Evolutionary conservation across 2,113 vertebrate species (phyloP), one percentile per base, ranked within the genome.

Genomic region (Labeo rohita): DNA sequence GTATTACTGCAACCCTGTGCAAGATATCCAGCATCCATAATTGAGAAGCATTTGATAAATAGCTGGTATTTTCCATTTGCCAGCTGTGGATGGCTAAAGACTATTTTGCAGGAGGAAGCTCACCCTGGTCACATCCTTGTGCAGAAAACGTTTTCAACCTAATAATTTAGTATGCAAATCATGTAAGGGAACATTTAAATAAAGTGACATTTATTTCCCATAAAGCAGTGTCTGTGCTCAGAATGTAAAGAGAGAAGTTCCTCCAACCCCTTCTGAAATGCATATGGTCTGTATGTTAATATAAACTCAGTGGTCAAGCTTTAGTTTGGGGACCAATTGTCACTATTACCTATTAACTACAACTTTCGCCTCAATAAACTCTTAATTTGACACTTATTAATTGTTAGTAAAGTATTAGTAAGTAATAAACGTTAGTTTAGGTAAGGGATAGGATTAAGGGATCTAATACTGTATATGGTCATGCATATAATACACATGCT

Each of bases 11-110:
- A 84, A 89, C 86, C 88, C 54, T 81, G 80, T 91, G 89, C 91
- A 92, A 91, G 79, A 93, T 93, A 92, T 91, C 91, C 87, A 91
- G 89, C 92, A 94, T 94, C 91, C 91, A 94, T 94, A 94, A 95
- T 93, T 93, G 91, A 94, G 91, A 65, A 93, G 91, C 87, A 73
- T 87, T 91, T 93, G 93, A 94, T 92, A 91, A 94, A 94, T 92
- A 92, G 92, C 89, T 28, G 80, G 87, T 90, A 74, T 91, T 91
- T 92, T 95, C 91, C 93, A 92, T 93, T 93, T 94, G 52, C 84
- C 80, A 75, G 78, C 54, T 52, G 83, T 21, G 70, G 70, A 86
- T 28, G 65, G 45, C 70, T 83, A 84, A 63, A 78, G 75, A 21
- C 76, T 63, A 21, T 72, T 80, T 74, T 50, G 72, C 72, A 36